Evolutionary conservation across 1,140 invertebrate genomes (phyloP).

Genomic region (Sitophilus oryzae): DNA sequence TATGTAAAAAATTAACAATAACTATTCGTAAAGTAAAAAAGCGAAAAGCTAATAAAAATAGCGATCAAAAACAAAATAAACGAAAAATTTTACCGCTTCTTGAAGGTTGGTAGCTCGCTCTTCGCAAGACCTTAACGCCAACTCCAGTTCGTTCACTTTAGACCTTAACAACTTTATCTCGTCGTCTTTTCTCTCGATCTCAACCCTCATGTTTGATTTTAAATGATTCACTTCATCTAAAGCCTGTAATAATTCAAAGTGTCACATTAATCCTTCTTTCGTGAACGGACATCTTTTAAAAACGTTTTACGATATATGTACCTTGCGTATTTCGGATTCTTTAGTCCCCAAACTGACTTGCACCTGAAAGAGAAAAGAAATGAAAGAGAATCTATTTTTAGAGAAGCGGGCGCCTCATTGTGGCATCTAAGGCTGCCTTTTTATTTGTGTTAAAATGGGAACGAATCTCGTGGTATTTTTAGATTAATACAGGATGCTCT

Average conservation of each 20-base stretch:
- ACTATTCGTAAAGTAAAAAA: too few species aligned
- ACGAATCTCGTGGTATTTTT: constrained; percentile 1
- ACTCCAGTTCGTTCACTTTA: constrained; percentile 30
- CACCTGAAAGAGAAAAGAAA: constrained; percentile 15
- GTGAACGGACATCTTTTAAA: neutral
- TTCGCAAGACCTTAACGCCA: constrained; percentile 29
- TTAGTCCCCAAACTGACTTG: constrained; percentile 6
- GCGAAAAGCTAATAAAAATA: constrained; percentile 20
- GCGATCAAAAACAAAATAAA: constrained; percentile 8
- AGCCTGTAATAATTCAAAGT: constrained; percentile 1
- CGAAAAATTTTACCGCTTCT: constrained; percentile 33
- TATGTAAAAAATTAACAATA: too few species aligned
- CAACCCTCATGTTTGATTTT: constrained; percentile 12
- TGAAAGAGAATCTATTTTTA: neutral
- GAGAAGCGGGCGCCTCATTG: neutral
- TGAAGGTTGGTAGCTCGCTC: constrained; percentile 35
- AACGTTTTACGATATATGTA: too few species aligned
- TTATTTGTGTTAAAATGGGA: constrained; percentile 1
- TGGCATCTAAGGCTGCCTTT: too few species aligned
- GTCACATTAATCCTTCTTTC: too few species aligned
- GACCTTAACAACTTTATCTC: constrained; percentile 30
- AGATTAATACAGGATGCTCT: neutral
- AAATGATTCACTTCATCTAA: constrained; percentile 12
- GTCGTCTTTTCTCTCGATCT: constrained; percentile 17
- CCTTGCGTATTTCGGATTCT: constrained; percentile 9